Percentiles rank a stretch among this genome's conserved stretches.
Conservation (phyloP, 2,797 vertebrate genomes). For the Cossypha dichroa region DNA sequence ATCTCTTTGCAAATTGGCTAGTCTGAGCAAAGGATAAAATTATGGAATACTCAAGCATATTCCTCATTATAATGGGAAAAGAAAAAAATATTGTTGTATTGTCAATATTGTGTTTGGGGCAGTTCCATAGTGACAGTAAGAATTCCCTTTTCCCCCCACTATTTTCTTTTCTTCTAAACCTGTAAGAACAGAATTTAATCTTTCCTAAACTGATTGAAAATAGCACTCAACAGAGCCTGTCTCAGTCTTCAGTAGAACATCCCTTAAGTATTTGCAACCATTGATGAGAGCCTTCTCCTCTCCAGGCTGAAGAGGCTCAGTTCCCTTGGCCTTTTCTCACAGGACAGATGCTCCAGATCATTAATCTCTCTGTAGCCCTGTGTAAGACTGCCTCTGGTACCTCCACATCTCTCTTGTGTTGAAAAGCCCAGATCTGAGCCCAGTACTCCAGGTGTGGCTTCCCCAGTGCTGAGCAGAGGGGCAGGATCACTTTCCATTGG, state of each 20-base stretch:
- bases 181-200: background rate
- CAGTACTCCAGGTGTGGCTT: background rate
- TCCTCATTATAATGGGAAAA: background rate
- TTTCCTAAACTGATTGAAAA: background rate
- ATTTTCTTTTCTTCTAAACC: background rate
- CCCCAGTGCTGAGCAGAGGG: background rate
- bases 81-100: background rate
- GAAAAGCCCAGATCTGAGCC: background rate
- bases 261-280: background rate
- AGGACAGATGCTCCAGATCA: background rate
- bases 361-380: background rate
- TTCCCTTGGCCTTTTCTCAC: background rate
- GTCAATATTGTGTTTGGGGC: background rate
- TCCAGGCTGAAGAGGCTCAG: background rate
- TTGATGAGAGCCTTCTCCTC: background rate
- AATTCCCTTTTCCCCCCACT: accelerated
- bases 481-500: background rate
- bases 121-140: background rate
- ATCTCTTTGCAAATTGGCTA: background rate
- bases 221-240: background rate
- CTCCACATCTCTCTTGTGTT: background rate
- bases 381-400: accelerated
- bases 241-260: background rate
- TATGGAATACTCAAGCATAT: background rate
- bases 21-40: background rate